These are phyloP conservation scores for Glareola pratincola DNA, from an alignment of 2,113 vertebrate species.

Conservation along the genomic window DNA sequence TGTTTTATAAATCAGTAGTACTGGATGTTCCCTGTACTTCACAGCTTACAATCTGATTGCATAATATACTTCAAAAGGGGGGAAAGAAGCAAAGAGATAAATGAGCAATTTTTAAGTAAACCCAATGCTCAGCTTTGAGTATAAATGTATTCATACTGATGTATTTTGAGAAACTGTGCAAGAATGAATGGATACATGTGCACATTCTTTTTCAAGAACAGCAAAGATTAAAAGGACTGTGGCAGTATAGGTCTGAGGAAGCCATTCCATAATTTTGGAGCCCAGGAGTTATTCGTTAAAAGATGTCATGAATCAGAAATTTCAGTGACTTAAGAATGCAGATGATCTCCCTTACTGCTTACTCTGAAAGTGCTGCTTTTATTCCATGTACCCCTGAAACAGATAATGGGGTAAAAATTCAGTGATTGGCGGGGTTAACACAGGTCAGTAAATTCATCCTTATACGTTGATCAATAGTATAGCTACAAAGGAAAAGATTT, in stretches of 20 bases:
- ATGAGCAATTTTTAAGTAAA: background rate
- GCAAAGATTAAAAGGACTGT: background rate
- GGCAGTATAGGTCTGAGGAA: background rate
- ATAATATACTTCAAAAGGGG: background rate
- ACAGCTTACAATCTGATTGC: background rate
- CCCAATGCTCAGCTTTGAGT: background rate
- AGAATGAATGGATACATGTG: background rate
- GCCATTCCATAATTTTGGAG: background rate
- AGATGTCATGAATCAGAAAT: background rate
- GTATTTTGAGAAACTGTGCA: background rate
- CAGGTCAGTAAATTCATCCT: background rate
- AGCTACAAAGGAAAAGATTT: background rate
- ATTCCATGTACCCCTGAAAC: background rate
- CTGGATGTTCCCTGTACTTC: background rate
- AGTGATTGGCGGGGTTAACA: background rate
- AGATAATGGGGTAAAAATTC: background rate
- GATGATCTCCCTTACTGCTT: background rate
- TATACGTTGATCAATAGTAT: background rate
- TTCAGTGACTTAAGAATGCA: background rate
- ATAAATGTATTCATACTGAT: background rate
- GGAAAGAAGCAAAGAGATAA: background rate
- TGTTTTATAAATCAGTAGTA: background rate
- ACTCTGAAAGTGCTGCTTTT: background rate
- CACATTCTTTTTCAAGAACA: background rate
- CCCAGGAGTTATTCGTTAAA: background rate